These are phyloP conservation scores for Drosophila persimilis DNA, from an alignment of 1,140 invertebrate genomes.

Conservation along the genomic window DNA sequence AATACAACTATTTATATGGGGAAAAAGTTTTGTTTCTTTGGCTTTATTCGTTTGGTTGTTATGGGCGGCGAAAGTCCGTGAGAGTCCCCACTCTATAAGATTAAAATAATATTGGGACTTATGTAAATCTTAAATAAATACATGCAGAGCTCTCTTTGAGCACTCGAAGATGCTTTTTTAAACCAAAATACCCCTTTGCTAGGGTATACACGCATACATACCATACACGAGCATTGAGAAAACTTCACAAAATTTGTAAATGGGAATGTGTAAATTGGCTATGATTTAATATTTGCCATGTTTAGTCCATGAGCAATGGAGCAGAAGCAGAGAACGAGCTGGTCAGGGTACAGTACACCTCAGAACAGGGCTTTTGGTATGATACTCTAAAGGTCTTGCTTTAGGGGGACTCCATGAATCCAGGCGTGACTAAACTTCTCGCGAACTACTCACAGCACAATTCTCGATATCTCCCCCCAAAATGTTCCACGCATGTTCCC, in stretches of 20 bases:
- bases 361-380: no score
- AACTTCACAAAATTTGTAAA: conserved; percentile 31
- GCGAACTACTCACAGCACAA: neutral
- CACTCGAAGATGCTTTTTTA: no score
- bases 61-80: no score
- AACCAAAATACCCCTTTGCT: neutral
- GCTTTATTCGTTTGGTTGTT: no score
- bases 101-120: no score
- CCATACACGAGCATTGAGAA: neutral
- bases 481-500: conserved; percentile 27
- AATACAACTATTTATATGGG: no score
- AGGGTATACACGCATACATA: conserved; percentile 1
- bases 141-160: no score
- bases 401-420: no score
- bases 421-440: neutral
- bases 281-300: conserved; percentile 75
- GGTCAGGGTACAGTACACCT: neutral
- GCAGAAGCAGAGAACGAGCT: neutral
- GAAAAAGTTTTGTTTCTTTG: no score
- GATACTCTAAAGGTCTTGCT: no score
- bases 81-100: no score
- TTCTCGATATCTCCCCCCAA: neutral
- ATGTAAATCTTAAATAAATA: no score
- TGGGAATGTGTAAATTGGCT: conserved; percentile 68
- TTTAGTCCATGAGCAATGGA: conserved; percentile 18